Evolutionary conservation across 1,140 invertebrate genomes (phyloP), one percentile per base, ranked within the genome.

Genomic region (Drosophila auraria): DNA sequence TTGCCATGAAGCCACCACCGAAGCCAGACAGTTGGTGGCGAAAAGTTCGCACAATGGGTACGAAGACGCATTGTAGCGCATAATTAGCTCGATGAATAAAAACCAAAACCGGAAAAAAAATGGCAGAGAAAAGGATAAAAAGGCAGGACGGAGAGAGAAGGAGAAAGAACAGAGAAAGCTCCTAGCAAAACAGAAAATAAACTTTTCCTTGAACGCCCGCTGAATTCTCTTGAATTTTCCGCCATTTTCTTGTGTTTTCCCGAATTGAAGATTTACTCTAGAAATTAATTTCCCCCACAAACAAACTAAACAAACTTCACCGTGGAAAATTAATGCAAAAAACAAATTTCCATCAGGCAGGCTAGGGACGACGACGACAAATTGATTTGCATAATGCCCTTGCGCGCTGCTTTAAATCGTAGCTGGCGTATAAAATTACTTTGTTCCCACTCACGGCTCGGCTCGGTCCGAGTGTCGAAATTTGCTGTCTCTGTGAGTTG

Each of bases 81-180:
- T 86, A 86, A 86, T 86, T 87, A 86, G 82, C 83, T 86, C 64
- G 78, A 81, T 82, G 82, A 82, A 87, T 86, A 81, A 84, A 87
- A 84, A 69, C 72, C 77, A 72, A 61, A 63, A 53, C 7, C 27
- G 54, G 57, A 57, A 49, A 23, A 36, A 14, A 36, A 65, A 45
- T 51, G 50, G 17, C 25, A 56, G 51, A 47, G 49, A 20, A 50
- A 53, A 25, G 27, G 45, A 7, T 49, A 38, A 56, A 56, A 57
- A 27, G 14, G 20, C 36, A 50, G 20, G n/a, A 27, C 9, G 1
- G 9, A 7, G 7, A 7, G 7, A 27, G 15, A 54, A 20, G 20
- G 53, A 20, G 51, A 54, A 38, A 38, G 20, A 5, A 56, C 8
- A 9, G 14, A 44, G 57, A 45, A 45, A 62, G 40, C 27, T 38